These are phyloP conservation scores for Canis aureus DNA, from an alignment of 2,113 vertebrate genomes.

Conservation along the genomic window DNA sequence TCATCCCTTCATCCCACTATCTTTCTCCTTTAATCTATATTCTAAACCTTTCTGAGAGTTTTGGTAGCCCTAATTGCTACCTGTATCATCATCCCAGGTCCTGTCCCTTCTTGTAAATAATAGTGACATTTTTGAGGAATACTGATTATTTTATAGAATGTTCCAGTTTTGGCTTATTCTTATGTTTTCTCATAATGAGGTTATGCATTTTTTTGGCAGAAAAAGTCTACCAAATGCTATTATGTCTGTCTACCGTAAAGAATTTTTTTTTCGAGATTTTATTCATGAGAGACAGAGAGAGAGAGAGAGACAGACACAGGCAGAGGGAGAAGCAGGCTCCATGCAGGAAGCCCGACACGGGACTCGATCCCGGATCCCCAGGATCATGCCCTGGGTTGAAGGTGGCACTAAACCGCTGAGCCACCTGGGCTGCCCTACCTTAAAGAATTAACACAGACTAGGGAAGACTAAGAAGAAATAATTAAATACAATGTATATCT, in stretches of 20 bases:
- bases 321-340: no score
- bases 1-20: neutral
- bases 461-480: neutral
- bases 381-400: no score
- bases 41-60: neutral
- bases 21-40: neutral
- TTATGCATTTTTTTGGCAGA: conserved; percentile 8
- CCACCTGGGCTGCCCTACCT: neutral
- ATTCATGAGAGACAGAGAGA: no score
- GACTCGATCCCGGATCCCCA: no score
- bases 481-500: neutral
- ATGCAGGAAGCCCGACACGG: no score
- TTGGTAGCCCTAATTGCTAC: neutral
- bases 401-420: no score
- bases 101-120: neutral
- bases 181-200: neutral
- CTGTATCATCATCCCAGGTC: neutral
- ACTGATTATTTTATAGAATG: neutral
- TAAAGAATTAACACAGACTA: neutral
- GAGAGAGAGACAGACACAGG: no score
- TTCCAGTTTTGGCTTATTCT: neutral
- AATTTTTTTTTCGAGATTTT: neutral
- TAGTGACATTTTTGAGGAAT: neutral
- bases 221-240: neutral
- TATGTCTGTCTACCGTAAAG: neutral